Evolutionary conservation across 2,888 invertebrate species (phyloP), one percentile per base, ranked within the genome.

Genomic region (Parasteatoda lunata): DNA sequence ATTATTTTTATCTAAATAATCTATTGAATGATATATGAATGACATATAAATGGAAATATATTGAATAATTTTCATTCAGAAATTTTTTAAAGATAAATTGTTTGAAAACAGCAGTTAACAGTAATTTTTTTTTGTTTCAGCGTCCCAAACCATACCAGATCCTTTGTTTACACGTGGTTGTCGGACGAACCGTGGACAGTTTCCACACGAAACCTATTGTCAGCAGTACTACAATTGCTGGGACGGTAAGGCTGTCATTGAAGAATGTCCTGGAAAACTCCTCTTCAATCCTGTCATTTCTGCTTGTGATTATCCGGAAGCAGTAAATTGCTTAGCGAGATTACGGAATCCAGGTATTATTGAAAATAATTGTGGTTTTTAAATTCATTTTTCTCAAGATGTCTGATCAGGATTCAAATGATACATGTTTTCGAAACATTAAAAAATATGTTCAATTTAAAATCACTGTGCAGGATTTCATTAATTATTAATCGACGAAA

Each of bases 221-320:
- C 89, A 90, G 77, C 86, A 89, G 75, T 90, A 89, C 75, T 86
- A 90, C 77, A 90, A 90, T 71, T 90, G 90, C 69, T 90, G 90
- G 90, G 90, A 90, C 59, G 90, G 90, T 7, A 65, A 82, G 48
- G 88, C 87, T 5, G 78, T 78, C 77, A 85, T 89, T 11, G 89
- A 89, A 11, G 89, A 89, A 49, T 90, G 90, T 80, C 89, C 90
- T 54, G 88, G 86, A 30, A 90, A 90, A 13, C 88, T 90, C 7
- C 88, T 89, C 54, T 90, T 90, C 77, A 90, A 90, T 13, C 81
- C 81, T 0, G 81, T 82, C 59, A 87, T 82, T 30, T 81, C 81
- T 0, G 77, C 77, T 0, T 87, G 86, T 64, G 86, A 87, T 47
- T 87, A 82, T 48, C 81, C 86, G 4, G 81, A 87, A 15, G 81